Evolutionary conservation across 2,888 invertebrate species (phyloP).

Genomic region (Rotaria magnacalcarata): DNA sequence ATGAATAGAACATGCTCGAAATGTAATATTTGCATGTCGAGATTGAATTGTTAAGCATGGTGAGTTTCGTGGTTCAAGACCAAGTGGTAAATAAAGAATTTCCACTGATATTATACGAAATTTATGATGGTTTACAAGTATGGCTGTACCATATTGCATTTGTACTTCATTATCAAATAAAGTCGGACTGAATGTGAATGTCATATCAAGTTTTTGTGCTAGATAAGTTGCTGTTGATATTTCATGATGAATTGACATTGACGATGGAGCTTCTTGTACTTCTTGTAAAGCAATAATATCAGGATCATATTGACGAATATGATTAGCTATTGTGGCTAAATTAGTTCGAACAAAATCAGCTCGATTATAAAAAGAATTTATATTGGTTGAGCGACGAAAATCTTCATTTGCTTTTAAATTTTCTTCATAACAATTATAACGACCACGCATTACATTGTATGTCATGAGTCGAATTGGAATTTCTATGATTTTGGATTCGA

Average conservation of each 20-base stretch:
- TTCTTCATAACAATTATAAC: constrained; percentile 28
- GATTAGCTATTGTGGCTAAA: constrained; percentile 4
- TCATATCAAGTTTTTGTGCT: not conserved
- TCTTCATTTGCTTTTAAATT: not conserved
- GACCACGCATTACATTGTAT: constrained; percentile 22
- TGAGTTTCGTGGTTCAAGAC: not conserved
- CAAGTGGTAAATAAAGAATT: not conserved
- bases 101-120: not conserved
- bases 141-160: constrained; percentile 15
- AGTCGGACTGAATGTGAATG: not conserved
- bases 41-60: not conserved
- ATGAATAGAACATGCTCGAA: constrained; percentile 2
- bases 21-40: not conserved
- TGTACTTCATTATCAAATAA: constrained; percentile 34
- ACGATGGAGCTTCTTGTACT: constrained; percentile 7
- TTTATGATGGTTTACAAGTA: not conserved
- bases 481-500: not conserved
- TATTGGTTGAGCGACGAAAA: not conserved
- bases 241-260: not conserved
- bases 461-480: not conserved
- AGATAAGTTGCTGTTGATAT: not conserved
- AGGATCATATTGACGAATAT: constrained; percentile 15
- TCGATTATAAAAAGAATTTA: not conserved
- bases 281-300: constrained; percentile 9
- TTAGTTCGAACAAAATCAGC: not conserved